Conservation (phyloP, 2,888 invertebrate species). For the Brachynemurus nebulosus region DNA sequence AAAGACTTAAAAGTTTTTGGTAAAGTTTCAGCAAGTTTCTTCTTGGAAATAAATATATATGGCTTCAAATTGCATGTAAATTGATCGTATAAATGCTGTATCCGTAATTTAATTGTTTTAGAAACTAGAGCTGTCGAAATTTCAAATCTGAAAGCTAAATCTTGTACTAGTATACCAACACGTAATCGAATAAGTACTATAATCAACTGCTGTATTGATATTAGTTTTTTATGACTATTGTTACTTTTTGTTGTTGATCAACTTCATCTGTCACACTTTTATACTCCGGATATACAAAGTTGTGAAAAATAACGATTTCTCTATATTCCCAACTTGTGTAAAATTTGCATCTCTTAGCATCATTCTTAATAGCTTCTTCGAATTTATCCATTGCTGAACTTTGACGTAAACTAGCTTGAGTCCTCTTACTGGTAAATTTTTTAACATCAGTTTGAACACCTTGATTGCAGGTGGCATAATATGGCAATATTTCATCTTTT, state of each 20-base stretch:
- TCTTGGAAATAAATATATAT: slow-evolving; percentile 1
- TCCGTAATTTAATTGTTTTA: background rate
- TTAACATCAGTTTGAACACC: too few species aligned
- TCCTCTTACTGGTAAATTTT: background rate
- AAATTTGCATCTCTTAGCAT: background rate
- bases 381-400: background rate
- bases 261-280: background rate
- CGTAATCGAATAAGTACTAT: slow-evolving; percentile 1
- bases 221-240: background rate
- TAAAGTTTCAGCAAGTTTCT: background rate
- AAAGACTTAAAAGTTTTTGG: background rate
- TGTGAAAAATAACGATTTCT: background rate
- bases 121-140: background rate
- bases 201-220: background rate
- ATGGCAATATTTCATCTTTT: background rate
- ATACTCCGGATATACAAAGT: background rate
- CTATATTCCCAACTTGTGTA: background rate
- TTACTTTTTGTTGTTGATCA: background rate
- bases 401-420: background rate
- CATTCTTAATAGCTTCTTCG: background rate
- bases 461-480: too few species aligned
- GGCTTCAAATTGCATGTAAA: slow-evolving; percentile 2
- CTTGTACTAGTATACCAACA: background rate
- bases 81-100: slow-evolving; percentile 1
- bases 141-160: background rate